Evolutionary conservation across 92 coral and sea anemone species (phyloP).

Genomic region (Pocillopora grandis): DNA sequence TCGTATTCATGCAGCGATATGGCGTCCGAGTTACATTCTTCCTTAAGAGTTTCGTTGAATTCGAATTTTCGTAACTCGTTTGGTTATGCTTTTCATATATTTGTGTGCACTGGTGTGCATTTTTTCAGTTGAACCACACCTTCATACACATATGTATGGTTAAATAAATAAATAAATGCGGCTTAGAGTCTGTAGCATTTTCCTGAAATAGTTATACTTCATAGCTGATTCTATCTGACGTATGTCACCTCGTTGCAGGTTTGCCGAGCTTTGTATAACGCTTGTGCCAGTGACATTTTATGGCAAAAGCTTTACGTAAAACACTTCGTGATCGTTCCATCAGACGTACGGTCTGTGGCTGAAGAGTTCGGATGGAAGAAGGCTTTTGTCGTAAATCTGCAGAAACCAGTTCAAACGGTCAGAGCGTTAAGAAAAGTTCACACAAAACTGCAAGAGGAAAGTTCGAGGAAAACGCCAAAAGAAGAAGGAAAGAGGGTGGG

Average conservation of each 20-base stretch:
- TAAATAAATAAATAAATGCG: no score
- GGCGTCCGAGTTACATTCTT: no score
- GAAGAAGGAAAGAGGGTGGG: not conserved
- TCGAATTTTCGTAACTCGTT: no score
- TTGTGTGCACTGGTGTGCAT: no score
- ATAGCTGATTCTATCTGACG: not conserved
- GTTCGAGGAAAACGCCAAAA: not conserved
- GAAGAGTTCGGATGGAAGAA: conserved; percentile 22
- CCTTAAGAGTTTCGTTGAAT: no score
- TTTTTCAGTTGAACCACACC: no score
- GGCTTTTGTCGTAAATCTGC: conserved; percentile 8
- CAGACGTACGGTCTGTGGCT: conserved; percentile 5
- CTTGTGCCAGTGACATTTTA: conserved; percentile 5
- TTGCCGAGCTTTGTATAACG: conserved; percentile 26
- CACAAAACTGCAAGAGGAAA: not conserved
- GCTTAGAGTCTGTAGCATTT: not conserved
- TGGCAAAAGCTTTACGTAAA: conserved; percentile 23
- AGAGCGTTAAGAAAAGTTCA: not conserved
- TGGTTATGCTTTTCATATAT: no score
- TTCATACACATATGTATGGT: no score
- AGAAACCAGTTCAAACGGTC: not conserved
- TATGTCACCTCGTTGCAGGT: conserved; percentile 13
- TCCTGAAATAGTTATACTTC: not conserved
- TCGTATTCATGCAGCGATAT: no score
- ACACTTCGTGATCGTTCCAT: conserved; percentile 7